These are phyloP conservation scores for Scyliorhinus canicula DNA, from an alignment of 2,797 vertebrate species.

Conservation along the genomic window DNA sequence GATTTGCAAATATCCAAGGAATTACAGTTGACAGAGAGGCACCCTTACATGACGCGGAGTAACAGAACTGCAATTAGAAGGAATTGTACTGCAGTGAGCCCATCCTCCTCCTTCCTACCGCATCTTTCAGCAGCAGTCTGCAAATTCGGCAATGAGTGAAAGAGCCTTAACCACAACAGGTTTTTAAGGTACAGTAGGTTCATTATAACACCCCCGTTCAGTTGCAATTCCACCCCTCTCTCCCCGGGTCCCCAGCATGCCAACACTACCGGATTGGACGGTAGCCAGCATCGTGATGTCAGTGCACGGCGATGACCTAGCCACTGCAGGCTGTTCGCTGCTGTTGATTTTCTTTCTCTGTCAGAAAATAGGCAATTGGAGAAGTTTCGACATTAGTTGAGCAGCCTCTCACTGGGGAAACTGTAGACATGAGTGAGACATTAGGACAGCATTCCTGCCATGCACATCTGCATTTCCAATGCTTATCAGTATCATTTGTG, in stretches of 20 bases:
- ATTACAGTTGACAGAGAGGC: background rate
- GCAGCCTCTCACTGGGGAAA: background rate
- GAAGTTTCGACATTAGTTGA: background rate
- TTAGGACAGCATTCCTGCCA: background rate
- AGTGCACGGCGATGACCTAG: background rate
- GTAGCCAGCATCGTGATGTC: background rate
- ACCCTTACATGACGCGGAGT: background rate
- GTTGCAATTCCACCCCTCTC: background rate
- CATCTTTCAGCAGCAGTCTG: background rate
- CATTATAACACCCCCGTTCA: background rate
- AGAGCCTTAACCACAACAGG: background rate
- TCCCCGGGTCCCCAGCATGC: background rate
- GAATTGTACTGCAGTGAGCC: background rate
- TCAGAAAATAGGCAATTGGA: background rate
- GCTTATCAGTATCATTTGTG: background rate
- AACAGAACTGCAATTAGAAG: background rate
- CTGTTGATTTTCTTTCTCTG: background rate
- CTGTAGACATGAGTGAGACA: background rate
- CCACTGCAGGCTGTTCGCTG: background rate
- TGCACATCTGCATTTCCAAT: background rate
- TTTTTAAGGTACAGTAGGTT: background rate
- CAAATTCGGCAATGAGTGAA: background rate
- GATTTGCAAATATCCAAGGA: background rate
- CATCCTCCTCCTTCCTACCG: background rate
- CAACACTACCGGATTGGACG: background rate